phyloP scores from a whole-genome alignment of 2,888 invertebrate species.

The Rugalucina vietnamica region DNA sequence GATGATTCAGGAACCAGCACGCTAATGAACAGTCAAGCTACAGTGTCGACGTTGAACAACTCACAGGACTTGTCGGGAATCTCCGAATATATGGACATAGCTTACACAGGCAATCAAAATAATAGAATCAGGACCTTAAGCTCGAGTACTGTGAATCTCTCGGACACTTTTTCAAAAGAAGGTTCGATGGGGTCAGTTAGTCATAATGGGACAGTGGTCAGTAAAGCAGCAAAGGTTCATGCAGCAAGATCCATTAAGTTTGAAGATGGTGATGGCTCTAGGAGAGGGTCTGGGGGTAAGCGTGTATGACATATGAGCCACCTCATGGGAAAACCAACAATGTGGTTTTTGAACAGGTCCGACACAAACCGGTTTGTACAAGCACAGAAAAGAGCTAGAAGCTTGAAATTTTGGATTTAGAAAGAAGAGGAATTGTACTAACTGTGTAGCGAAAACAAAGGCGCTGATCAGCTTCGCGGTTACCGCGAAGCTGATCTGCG shows the following conservation, averaged over 20 bases:
- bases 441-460: too few relatives aligned
- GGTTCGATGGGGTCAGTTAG: neutral
- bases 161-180: neutral
- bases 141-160: neutral
- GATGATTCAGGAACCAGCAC: conserved; percentile 60
- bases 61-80: conserved; percentile 46
- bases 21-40: conserved; percentile 56
- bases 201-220: neutral
- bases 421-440: too few relatives aligned
- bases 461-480: too few relatives aligned
- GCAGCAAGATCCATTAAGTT: conserved; percentile 2
- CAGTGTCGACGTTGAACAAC: conserved; percentile 55
- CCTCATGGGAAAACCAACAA: too few relatives aligned
- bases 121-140: neutral
- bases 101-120: neutral
- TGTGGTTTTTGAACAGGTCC: too few relatives aligned
- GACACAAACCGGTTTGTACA: too few relatives aligned
- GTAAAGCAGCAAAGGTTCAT: neutral
- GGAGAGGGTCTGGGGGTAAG: neutral
- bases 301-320: too few relatives aligned
- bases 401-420: too few relatives aligned
- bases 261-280: neutral
- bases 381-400: too few relatives aligned
- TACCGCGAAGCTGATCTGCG: too few relatives aligned
- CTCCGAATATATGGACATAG: neutral